phyloP scores from a whole-genome alignment of 2,113 vertebrate species.

The Solea senegalensis region DNA sequence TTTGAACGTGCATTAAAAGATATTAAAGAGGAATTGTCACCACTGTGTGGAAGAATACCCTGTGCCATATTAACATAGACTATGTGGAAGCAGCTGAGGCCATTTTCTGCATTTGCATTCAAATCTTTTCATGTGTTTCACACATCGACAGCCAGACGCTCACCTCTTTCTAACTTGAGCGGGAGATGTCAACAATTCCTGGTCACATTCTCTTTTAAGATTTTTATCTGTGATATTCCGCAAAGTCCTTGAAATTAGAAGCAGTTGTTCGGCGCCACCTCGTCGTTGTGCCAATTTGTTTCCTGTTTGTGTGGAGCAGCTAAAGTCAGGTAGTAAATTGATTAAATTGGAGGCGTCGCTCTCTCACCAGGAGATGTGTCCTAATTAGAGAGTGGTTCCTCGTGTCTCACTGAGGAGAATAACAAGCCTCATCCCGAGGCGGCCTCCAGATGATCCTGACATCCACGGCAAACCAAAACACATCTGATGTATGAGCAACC shows the following conservation, averaged over 20 bases:
- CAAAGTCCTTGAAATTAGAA: conserved; percentile 53
- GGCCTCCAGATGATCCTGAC: conserved; percentile 56
- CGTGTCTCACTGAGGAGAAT: conserved; percentile 63
- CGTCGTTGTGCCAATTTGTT: conserved; percentile 30
- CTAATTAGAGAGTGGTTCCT: conserved; percentile 72
- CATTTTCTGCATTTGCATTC: conserved; percentile 7
- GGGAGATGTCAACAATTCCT: conserved; percentile 13
- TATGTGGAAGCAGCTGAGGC: background rate
- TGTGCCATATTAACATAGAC: background rate
- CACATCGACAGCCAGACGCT: conserved; percentile 20
- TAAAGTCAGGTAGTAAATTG: conserved; percentile 57
- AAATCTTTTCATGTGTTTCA: conserved; percentile 27
- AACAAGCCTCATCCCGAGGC: conserved; percentile 64
- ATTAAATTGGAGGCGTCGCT: conserved; percentile 62
- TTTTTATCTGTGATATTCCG: conserved; percentile 47
- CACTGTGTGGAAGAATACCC: too few relatives aligned
- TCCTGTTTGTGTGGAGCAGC: conserved; percentile 42
- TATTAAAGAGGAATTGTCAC: too few relatives aligned
- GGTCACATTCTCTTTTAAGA: conserved; percentile 29
- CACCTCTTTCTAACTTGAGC: conserved; percentile 30
- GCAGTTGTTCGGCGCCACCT: conserved; percentile 50
- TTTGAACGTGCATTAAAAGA: too few relatives aligned
- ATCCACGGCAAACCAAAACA: conserved; percentile 49
- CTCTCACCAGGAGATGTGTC: conserved; percentile 71
- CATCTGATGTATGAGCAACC: conserved; percentile 51